Evolutionary conservation across 2,888 invertebrate genomes (phyloP).

Genomic region (Drosophila vallismaia): DNA sequence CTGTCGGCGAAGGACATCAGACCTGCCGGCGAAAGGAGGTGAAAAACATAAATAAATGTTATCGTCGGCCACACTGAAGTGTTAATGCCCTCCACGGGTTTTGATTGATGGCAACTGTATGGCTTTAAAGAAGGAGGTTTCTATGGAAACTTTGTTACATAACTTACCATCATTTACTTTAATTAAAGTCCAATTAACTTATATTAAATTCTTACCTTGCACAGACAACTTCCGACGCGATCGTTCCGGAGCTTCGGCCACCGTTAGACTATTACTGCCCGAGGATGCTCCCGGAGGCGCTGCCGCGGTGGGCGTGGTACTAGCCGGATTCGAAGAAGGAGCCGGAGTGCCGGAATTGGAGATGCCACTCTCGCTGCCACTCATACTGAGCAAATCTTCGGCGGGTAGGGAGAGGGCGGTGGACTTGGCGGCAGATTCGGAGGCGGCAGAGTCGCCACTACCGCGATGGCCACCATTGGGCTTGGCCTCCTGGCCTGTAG

Average conservation of each 20-base stretch:
- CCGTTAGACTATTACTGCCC: conserved; percentile 64
- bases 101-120: conserved; percentile 31
- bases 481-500: conserved; percentile 18
- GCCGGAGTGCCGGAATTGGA: conserved; percentile 57
- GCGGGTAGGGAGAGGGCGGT: conserved; percentile 75
- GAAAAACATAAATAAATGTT: conserved; percentile 3
- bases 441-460: conserved; percentile 64
- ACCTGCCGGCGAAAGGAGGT: conserved; percentile 61
- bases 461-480: conserved; percentile 59
- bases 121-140: neutral
- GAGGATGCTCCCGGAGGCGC: conserved; percentile 34
- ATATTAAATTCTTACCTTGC: conserved; percentile 76
- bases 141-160: neutral
- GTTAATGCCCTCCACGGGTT: conserved; percentile 28
- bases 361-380: conserved; percentile 71
- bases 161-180: neutral
- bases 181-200: neutral
- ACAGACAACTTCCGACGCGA: conserved; percentile 83
- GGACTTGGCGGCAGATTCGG: conserved; percentile 72
- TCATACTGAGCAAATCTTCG: conserved; percentile 72
- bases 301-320: conserved; percentile 53
- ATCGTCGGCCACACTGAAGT: conserved; percentile 10
- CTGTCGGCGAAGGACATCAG: conserved; percentile 84
- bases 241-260: conserved; percentile 79
- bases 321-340: conserved; percentile 37